These are phyloP conservation scores for Microtus oregoni DNA, from an alignment of 2,113 vertebrate species.

Conservation along the genomic window DNA sequence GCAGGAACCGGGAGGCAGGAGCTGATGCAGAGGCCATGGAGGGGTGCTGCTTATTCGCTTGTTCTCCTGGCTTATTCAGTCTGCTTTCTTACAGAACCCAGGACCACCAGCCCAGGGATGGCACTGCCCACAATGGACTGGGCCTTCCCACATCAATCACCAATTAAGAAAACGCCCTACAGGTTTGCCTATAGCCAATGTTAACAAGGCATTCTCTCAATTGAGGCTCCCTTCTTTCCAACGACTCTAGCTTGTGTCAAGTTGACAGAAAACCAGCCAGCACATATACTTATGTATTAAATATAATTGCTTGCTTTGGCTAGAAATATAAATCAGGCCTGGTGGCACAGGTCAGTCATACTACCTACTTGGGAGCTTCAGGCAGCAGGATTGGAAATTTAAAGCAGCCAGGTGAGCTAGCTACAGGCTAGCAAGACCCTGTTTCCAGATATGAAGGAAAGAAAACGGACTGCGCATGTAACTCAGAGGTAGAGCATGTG, in stretches of 20 bases:
- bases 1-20: not conserved
- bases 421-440: not conserved
- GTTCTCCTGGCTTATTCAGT: not conserved
- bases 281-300: not conserved
- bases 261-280: not conserved
- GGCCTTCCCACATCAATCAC: not conserved
- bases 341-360: not conserved
- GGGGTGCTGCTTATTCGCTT: not conserved
- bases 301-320: not conserved
- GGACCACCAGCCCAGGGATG: no score
- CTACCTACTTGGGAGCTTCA: not conserved
- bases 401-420: not conserved
- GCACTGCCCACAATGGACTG: not conserved
- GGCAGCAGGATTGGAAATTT: not conserved
- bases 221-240: not conserved
- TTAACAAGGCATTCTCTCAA: not conserved
- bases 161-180: not conserved
- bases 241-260: not conserved
- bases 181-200: not conserved
- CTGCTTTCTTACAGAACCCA: no score
- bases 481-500: not conserved
- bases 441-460: not conserved
- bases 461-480: no score
- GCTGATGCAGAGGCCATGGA: not conserved
- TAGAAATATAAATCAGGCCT: not conserved